Evolutionary conservation across 2,113 vertebrate species (phyloP), one percentile per base, ranked within the genome.

Genomic region (Bubo blakistoni): DNA sequence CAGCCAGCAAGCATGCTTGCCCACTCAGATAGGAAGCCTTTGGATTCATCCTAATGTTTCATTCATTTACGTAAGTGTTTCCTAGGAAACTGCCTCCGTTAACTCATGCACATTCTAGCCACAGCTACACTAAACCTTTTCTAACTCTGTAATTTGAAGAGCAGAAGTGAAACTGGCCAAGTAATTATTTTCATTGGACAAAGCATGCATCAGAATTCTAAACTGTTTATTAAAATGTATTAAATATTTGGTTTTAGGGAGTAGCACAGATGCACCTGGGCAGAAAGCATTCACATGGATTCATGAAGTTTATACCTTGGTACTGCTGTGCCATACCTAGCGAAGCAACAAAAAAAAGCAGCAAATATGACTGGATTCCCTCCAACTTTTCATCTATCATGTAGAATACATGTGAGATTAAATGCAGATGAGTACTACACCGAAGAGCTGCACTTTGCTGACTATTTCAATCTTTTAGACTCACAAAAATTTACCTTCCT

Each of bases 31-130:
- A 92, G 59, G 86, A 91, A 91, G 54, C 49, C 66, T 73, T 40
- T 62, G 59, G 61, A 73, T 78, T 40, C 55, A 74, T 84, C 73
- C 73, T 80, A 21, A 55, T 5, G 69, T 90, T 90, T 83, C 80
- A 29, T 14, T 88, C 82, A 32, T 32, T 92, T 88, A 71, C 36
- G 4, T 52, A 85, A 92, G 62, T 5, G 81, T 97, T 92, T 81
- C 97, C 95, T 70, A 87, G 94, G 95, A 85, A 94, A 94, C 97
- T 65, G 82, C 73, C 82, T 86, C 69, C 14, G 7, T 8, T 40
- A 65, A 94, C 81, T 38, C 90, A 55, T 9, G 62, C 74, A 52
- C 73, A 25, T 51, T 49, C 55, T 22, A 72, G 54, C 84, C 88
- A 59, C 90, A 92, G 90, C 91, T 84, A 73, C 76, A 38, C 36